Evolutionary conservation across 2,888 invertebrate genomes (phyloP).

Genomic region (Rapana venosa): DNA sequence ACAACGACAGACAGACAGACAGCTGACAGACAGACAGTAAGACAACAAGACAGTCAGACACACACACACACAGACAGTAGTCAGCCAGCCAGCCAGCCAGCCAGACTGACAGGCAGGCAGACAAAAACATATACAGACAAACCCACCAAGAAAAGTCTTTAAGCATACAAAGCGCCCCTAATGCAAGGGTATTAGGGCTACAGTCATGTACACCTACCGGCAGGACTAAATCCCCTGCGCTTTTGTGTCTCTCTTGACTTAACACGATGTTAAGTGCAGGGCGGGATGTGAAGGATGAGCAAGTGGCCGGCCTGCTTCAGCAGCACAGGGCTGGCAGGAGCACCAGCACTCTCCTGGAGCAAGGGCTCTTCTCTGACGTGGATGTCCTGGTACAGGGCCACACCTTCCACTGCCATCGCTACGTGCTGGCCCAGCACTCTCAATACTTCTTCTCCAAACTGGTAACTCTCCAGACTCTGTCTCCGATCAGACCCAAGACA

Average conservation of each 20-base stretch:
- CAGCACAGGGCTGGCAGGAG: background rate
- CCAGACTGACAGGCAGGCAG: too few species aligned
- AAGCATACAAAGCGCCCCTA: too few species aligned
- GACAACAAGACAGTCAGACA: background rate
- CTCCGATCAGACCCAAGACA: background rate
- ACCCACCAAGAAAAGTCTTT: too few species aligned
- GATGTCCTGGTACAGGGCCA: constrained; percentile 24
- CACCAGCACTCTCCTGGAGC: background rate
- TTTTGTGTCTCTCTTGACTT: background rate
- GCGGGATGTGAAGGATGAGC: background rate
- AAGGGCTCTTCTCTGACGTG: constrained; percentile 20
- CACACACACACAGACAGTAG: too few species aligned
- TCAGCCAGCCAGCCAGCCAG: too few species aligned
- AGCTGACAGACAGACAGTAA: too few species aligned
- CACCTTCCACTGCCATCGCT: constrained; percentile 36
- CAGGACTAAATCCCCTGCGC: background rate
- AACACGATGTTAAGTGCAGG: background rate
- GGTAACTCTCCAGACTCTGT: background rate
- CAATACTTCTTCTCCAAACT: constrained; percentile 15
- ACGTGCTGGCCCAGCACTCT: constrained; percentile 29
- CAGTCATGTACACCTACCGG: background rate
- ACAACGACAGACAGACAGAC: too few species aligned
- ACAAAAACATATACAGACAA: too few species aligned
- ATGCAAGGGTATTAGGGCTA: background rate
- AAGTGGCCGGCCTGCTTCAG: background rate